Conservation (phyloP, 2,113 vertebrate genomes). For the Calyptomena viridis region DNA sequence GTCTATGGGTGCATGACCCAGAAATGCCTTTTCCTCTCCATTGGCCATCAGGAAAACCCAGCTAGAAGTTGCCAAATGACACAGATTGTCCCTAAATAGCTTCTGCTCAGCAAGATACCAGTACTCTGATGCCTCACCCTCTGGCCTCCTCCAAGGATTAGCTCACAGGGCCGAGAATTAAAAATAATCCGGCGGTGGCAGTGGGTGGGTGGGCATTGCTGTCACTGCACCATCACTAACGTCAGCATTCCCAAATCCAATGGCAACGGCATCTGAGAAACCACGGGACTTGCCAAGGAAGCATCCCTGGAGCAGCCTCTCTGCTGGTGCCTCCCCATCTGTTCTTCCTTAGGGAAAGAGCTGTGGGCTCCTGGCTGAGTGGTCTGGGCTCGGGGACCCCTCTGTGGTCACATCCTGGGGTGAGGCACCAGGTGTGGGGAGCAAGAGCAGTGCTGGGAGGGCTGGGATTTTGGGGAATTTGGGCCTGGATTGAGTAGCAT, state of each 20-base stretch:
- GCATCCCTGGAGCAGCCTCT: not conserved
- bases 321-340: not conserved
- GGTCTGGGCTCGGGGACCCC: not conserved
- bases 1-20: not conserved
- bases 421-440: not conserved
- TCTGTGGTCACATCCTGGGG: not conserved
- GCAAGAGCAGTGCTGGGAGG: too few species aligned
- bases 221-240: not conserved
- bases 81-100: not conserved
- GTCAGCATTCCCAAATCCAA: not conserved
- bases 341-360: not conserved
- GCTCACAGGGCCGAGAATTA: not conserved
- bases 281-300: not conserved
- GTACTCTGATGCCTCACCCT: accelerated
- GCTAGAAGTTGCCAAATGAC: not conserved
- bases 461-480: accelerated
- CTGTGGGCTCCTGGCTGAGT: not conserved
- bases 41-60: not conserved
- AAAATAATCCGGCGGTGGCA: not conserved
- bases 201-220: not conserved
- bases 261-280: not conserved
- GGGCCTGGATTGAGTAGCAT: not conserved
- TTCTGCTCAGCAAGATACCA: not conserved
- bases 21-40: not conserved
- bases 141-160: not conserved